Percentiles rank a stretch among this genome's conserved stretches.
Evolutionary conservation across 2,888 invertebrate species (phyloP).

Genomic region (Congeria kusceri): DNA sequence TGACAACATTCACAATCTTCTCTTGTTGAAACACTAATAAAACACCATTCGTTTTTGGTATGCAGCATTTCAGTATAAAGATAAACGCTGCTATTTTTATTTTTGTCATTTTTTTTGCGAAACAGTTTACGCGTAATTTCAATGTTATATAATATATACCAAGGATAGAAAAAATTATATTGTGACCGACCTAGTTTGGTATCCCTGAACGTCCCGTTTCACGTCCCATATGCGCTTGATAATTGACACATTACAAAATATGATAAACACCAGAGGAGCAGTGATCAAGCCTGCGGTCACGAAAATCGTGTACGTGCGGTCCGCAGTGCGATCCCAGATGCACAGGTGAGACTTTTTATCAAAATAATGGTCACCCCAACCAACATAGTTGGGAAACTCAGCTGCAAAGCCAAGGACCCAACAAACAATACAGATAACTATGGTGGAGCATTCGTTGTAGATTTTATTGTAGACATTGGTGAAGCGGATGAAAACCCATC

Average conservation of each 20-base stretch:
- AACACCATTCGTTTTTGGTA: too few relatives aligned
- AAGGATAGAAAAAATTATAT: too few relatives aligned
- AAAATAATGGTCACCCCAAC: conserved; percentile 79
- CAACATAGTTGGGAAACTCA: conserved; percentile 78
- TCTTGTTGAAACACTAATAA: too few relatives aligned
- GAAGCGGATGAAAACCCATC: conserved; percentile 74
- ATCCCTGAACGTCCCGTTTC: conserved; percentile 51
- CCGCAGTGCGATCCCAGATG: conserved; percentile 80
- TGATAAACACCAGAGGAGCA: conserved; percentile 70
- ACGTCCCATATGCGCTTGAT: conserved; percentile 70
- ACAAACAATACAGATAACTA: conserved; percentile 63
- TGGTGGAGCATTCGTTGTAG: conserved; percentile 64
- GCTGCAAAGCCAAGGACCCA: conserved; percentile 77
- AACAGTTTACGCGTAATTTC: too few relatives aligned
- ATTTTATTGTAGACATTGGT: conserved; percentile 66
- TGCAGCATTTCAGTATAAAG: too few relatives aligned
- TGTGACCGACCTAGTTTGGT: conserved; percentile 52
- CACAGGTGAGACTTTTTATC: conserved; percentile 80
- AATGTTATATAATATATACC: too few relatives aligned
- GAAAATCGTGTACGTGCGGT: conserved; percentile 77
- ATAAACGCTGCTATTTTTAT: too few relatives aligned
- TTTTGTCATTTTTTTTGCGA: too few relatives aligned
- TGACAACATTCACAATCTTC: too few relatives aligned
- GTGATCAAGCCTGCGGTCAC: conserved; percentile 74
- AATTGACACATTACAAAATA: conserved; percentile 71